Evolutionary conservation across 2,797 vertebrate species (phyloP), one percentile per base, ranked within the genome.

Genomic region (Xenopus petersii): DNA sequence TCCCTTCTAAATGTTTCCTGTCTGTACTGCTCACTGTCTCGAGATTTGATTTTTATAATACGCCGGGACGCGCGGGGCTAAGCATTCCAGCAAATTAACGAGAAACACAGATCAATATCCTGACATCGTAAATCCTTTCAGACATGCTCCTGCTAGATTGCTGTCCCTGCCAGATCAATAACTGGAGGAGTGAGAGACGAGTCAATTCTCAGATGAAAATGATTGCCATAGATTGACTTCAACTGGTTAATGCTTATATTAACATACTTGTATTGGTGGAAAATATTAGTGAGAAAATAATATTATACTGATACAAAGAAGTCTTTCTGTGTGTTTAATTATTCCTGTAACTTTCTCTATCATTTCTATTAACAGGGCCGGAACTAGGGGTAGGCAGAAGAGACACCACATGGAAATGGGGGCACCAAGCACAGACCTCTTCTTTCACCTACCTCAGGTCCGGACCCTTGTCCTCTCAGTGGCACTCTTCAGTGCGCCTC

Each of bases 1-100:
- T 63, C 49, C 42, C 17, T 55, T 15, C 8, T 68, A 49, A 72
- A 63, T 68, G 70, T 69, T 78, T 78, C 65, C 71, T 73, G 33
- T 59, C 70, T 64, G 8, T 64, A 21, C 61, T 70, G 42, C 66
- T 73, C 66, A 48, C 71, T 70, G 76, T 24, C 54, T 70, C 42
- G 76, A 73, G 64, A 73, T 78, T 78, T 69, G 76, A 78, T 73
- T 78, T 78, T 62, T 51, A 73, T 78, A 78, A 78, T 78, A 73
- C 76, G 59, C 24, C 56, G 16, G 61, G 71, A 73, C 71, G n/a
- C 76, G 60, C 26, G 54, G 60, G 66, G 65, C 76, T 24, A 69
- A 72, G 66, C 76, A 70, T 73, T 78, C 66, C 76, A 65, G 76
- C 71, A 78, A 78, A 78, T 78, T 78, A 78, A 78, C 71, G 71